A percentile compares a stretch with the other conserved stretches of the same genome.
These are phyloP conservation scores for Epizoanthus illoricatus DNA, from an alignment of 92 coral and sea anemone genomes.

Conservation along the genomic window DNA sequence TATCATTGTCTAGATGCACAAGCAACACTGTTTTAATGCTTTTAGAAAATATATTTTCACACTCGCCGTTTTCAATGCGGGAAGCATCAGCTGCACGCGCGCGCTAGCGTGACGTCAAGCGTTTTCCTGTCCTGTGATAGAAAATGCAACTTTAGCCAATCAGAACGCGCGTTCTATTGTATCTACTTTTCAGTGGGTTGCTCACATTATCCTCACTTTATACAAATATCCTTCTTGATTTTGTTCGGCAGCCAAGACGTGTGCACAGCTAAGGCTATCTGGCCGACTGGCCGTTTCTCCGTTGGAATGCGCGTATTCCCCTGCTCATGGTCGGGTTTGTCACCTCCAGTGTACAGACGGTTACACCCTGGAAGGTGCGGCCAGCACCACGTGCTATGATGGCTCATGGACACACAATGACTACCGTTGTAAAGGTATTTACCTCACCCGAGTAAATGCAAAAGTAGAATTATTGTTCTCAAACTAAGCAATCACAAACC, in stretches of 20 bases:
- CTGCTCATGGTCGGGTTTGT: background rate
- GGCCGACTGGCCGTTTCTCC: background rate
- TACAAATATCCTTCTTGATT: background rate
- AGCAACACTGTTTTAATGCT: no score
- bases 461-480: no score
- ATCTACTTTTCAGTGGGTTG: background rate
- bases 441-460: no score
- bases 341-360: background rate
- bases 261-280: background rate
- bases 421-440: background rate
- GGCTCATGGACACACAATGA: background rate
- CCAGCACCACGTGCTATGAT: background rate
- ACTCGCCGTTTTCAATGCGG: no score
- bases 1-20: no score
- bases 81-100: no score
- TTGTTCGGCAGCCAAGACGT: background rate
- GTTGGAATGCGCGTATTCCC: background rate
- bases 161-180: no score
- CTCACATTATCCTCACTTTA: background rate
- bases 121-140: no score
- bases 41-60: no score
- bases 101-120: no score
- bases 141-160: background rate
- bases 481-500: no score
- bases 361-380: background rate